Evolutionary conservation across 1,140 invertebrate genomes (phyloP), one percentile per base, ranked within the genome.

Genomic region (Sipha flava): DNA sequence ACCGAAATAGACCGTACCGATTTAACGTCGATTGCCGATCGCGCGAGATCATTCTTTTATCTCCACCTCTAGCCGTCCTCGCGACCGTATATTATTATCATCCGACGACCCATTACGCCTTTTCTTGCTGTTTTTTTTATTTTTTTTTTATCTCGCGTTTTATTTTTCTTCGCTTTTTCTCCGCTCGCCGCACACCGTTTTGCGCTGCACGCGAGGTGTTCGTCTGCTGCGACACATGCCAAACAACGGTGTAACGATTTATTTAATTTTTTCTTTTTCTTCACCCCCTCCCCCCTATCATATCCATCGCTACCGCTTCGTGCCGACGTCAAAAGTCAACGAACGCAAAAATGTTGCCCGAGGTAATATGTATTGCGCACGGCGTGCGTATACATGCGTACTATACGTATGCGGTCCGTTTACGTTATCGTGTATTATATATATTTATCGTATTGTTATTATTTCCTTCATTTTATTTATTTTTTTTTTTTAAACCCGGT

Each of bases 1-100:
- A 75, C 72, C 72, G 14, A 75, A 75, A 75, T 75, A 75, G 72
- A 75, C 34, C 45, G 72, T 75, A 75, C 72, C 52, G 52, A 54
- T 57, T 75, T 75, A 75, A 75, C 29, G 72, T 26, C 52, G 21
- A 75, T 75, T 37, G n/a, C 21, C 72, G 72, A 75, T 75, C 31
- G 72, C 47, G n/a, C 59, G 9, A 29, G 21, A 64, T 64, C 68
- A 18, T 49, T 54, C n/a, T 37, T 52, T 5, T 47, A 47, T 16
- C 14, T 12, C 18, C 49, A 9, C 4, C 14, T 52, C 14, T 52
- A 7, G 7, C 43, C 16, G n/a, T 52, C 14, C 18, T 18, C 18
- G 49, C 49, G 49, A n/a, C n/a, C n/a, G n/a, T n/a, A n/a, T n/a
- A n/a, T n/a, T n/a, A n/a, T n/a, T n/a, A n/a, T n/a, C n/a, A n/a